Evolutionary conservation across 2,113 vertebrate species (phyloP), one percentile per base, ranked within the genome.

Genomic region (Pipa parva): DNA sequence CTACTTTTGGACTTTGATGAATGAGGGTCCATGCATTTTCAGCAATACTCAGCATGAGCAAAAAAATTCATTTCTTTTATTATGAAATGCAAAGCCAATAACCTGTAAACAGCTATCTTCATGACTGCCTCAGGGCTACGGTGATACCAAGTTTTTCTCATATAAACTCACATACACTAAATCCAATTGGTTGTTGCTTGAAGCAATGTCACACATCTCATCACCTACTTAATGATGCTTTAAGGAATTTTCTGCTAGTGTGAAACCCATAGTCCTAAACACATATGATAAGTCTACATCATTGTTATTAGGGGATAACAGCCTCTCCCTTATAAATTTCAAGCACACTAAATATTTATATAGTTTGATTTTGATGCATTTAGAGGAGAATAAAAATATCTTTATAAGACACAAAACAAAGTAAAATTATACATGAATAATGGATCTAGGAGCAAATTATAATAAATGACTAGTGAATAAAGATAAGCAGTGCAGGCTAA

Each of bases 101-200:
- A 66, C 45, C 63, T 66, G 63, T 66, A 66, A 66, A 66, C 63
- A 49, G 63, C 54, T 58, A 56, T 66, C 63, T 66, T 27, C 63
- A 57, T 66, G 52, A 36, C 25, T 58, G 54, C 63, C 63, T 66
- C 46, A 49, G 39, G 54, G 52, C 39, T 66, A 36, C 55, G 36
- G 27, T 58, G 31, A 36, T 56, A 56, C 13, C 9, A 28, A 46
- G 21, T 20, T 56, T 27, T 56, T 65, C 42, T 45, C 61, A 27
- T 29, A 66, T 57, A 24, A 58, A 22, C 26, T 25, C 11, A 20
- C 51, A 31, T 17, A 27, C 31, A 27, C 51, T 45, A 45, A 21
- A 65, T 24, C 27, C 25, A 56, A 56, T 56, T 46, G 63, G 36
- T 28, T 39, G 17, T 39, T 15, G 28, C 51, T 65, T 26, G 36